Conservation (phyloP, 2,888 invertebrate genomes). For the Magallana nippona region DNA sequence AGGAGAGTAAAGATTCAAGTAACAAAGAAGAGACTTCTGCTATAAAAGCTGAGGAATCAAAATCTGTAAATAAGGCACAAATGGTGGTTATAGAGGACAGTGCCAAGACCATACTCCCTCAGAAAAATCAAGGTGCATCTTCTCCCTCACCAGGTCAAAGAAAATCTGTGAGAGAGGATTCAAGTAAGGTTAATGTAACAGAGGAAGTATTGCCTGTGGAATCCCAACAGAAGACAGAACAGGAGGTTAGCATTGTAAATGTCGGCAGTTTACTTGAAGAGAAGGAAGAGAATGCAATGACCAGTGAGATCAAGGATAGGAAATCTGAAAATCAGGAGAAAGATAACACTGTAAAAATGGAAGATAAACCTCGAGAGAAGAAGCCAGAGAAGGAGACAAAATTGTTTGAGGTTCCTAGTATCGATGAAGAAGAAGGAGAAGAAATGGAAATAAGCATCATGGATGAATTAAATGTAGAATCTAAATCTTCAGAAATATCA, state of each 20-base stretch:
- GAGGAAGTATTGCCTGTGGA: too few relatives aligned
- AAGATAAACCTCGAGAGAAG: not conserved
- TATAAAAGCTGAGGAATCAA: too few relatives aligned
- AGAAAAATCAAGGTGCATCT: not conserved
- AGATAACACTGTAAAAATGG: not conserved
- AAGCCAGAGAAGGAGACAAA: not conserved
- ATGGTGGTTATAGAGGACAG: not conserved
- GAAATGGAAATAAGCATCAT: slow-evolving; percentile 30
- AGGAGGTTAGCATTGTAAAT: too few relatives aligned
- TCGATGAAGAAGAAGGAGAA: not conserved
- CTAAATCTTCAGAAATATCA: not conserved
- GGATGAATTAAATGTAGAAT: slow-evolving; percentile 16
- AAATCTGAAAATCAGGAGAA: too few relatives aligned
- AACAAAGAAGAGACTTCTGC: not conserved
- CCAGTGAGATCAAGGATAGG: too few relatives aligned
- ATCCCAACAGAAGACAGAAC: too few relatives aligned
- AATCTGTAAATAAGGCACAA: too few relatives aligned
- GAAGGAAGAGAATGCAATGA: too few relatives aligned
- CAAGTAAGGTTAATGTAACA: too few relatives aligned
- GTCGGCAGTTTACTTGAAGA: too few relatives aligned
- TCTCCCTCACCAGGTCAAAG: too few relatives aligned
- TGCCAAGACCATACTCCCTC: not conserved
- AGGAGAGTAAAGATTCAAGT: not conserved
- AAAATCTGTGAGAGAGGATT: too few relatives aligned
- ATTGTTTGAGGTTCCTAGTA: not conserved